Percentiles rank a stretch among this genome's conserved stretches.
Conservation (phyloP, 1,140 invertebrate genomes). For the Maconellicoccus hirsutus region DNA sequence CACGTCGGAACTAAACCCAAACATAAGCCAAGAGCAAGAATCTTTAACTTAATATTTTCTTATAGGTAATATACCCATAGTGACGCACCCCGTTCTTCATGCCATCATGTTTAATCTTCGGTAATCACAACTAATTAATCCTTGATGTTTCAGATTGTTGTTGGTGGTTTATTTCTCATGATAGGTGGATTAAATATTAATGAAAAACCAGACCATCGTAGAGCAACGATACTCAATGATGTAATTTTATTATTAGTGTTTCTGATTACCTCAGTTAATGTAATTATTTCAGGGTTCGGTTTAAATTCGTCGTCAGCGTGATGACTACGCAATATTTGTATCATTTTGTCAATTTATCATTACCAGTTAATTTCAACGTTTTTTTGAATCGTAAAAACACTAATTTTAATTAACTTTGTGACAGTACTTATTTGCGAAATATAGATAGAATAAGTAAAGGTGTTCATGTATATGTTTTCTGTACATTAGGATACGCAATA, state of each 20-base stretch:
- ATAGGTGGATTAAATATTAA: slow-evolving; percentile 71
- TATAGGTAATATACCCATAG: neutral
- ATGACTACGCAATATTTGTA: too few species aligned
- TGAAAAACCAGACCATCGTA: slow-evolving; percentile 50
- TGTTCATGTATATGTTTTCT: too few species aligned
- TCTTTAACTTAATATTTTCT: neutral
- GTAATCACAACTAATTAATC: too few species aligned
- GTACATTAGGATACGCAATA: too few species aligned
- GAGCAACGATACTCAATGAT: slow-evolving; percentile 63
- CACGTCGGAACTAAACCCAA: too few species aligned
- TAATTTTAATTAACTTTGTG: too few species aligned
- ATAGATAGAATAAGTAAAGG: too few species aligned
- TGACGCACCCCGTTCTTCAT: neutral
- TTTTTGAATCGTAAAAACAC: too few species aligned
- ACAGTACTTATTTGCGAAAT: too few species aligned
- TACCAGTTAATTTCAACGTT: too few species aligned
- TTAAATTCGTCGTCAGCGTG: slow-evolving; percentile 35
- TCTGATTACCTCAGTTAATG: slow-evolving; percentile 61
- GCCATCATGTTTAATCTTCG: too few species aligned
- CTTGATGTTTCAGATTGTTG: slow-evolving; percentile 47
- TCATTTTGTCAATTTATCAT: too few species aligned
- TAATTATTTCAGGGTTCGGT: slow-evolving; percentile 68
- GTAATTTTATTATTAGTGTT: slow-evolving; percentile 65
- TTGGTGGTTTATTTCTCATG: slow-evolving; percentile 63
- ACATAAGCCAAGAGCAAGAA: neutral